Base-by-base conservation (phyloP, 2,797 vertebrate genomes). In the Clamator glandarius region DNA sequence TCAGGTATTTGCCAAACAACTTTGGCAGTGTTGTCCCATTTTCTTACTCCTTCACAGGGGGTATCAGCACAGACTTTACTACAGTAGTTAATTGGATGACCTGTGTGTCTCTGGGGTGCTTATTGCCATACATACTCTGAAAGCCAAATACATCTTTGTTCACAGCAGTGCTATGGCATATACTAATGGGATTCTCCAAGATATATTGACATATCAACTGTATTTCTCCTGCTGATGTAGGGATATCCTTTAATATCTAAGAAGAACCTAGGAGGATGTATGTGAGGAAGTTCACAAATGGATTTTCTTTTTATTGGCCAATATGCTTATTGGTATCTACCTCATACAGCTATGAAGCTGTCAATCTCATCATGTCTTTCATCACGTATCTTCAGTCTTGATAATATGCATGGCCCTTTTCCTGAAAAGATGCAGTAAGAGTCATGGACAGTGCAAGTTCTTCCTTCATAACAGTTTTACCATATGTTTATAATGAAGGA, bases 341-440 rank as follows among this genome's bases (percentile, higher is more conserved):
- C 6, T 0, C 0, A 44, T 66, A 25, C 5, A n/a, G 12, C 29
- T 61, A 5, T 42, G 58, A 84, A 80, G 23, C n/a, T 2, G 4
- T 59, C 42, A 52, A n/a, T 57, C 48, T 26, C 42, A 11, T 75
- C 29, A 12, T 35, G 16, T 24, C 26, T n/a, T 35, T 11, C 59
- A 9, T 80, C 44, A 80, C 16, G 12, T 57, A 25, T 57, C 24
- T 36, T 63, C 29, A 46, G 44, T 54, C 12, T 24, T 77, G 66
- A 7, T 50, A 35, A 25, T 31, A 28, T n/a, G 31, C 9, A 8
- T 62, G 15, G 11, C 31, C n/a, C 20, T 42, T 73, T 74, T 69
- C 20, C 39, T 78, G 46, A 78, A 69, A 54, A 69, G 55, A 42
- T 73, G 39, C 35, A 31, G 25, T 3, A 52, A n/a, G 28, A 61